These are phyloP conservation scores for Hypocryptadius cinnamomeus DNA, from an alignment of 2,113 vertebrate genomes.

Conservation along the genomic window DNA sequence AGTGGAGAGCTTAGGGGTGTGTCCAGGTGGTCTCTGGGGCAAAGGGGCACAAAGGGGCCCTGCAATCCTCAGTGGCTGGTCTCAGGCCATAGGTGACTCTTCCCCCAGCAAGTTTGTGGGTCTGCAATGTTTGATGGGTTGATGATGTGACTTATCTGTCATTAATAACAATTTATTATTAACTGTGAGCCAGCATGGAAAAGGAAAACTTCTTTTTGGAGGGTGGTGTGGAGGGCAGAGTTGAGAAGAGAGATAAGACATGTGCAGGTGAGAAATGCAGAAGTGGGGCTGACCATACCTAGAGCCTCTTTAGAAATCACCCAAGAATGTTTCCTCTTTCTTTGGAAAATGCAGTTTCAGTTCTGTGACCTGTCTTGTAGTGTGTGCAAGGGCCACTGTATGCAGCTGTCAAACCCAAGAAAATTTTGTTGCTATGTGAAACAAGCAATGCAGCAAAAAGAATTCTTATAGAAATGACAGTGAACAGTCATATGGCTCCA, in stretches of 20 bases:
- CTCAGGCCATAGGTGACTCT: not conserved
- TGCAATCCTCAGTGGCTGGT: rapidly evolving
- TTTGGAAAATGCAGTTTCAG: not conserved
- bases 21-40: not conserved
- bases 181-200: not conserved
- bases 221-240: not conserved
- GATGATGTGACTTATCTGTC: not conserved
- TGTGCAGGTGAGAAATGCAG: rapidly evolving
- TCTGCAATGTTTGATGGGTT: not conserved
- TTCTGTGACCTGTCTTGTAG: not conserved
- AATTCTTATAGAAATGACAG: not conserved
- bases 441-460: not conserved
- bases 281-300: not conserved
- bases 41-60: not conserved
- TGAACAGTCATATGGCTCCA: not conserved
- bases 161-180: not conserved
- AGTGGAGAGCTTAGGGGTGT: rapidly evolving
- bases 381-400: rapidly evolving
- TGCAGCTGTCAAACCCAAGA: not conserved
- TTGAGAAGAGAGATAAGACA: rapidly evolving
- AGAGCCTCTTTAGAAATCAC: not conserved
- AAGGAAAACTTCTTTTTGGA: not conserved
- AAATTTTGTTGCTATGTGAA: not conserved
- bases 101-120: not conserved
- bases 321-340: not conserved